Conservation (phyloP, 2,797 vertebrate species). For the Holocentrus rufus region DNA sequence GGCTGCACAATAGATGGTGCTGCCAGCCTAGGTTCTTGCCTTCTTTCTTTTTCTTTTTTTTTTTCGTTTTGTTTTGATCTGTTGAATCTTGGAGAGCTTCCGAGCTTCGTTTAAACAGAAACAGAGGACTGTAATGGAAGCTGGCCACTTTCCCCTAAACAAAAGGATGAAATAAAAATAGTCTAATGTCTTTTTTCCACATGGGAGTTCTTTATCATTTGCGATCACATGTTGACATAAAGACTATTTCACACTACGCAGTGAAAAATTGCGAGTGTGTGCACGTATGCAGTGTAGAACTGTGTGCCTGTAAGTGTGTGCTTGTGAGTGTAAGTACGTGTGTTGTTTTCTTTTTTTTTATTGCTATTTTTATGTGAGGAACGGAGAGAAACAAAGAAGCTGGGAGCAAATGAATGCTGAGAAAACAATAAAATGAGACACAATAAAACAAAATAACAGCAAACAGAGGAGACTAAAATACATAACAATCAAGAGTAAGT, state of each 20-base stretch:
- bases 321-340: neutral
- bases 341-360: neutral
- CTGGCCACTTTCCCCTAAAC: conserved; percentile 56
- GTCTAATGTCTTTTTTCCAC: conserved; percentile 25
- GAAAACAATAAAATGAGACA: no score
- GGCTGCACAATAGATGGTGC: conserved; percentile 34
- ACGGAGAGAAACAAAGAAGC: no score
- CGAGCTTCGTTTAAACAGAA: conserved; percentile 62
- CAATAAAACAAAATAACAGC: no score
- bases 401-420: no score
- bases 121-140: conserved; percentile 65
- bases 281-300: neutral
- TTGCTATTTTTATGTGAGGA: no score
- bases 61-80: neutral
- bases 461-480: no score
- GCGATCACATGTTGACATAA: conserved; percentile 35
- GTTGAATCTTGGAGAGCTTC: conserved; percentile 50
- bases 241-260: conserved; percentile 13
- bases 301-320: neutral
- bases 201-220: conserved; percentile 22
- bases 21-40: conserved; percentile 35
- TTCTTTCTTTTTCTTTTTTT: neutral
- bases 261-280: neutral
- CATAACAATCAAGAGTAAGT: no score
- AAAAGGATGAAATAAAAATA: conserved; percentile 57